phyloP scores from a whole-genome alignment of 2,888 invertebrate genomes.

The Druceiella hillmani region DNA sequence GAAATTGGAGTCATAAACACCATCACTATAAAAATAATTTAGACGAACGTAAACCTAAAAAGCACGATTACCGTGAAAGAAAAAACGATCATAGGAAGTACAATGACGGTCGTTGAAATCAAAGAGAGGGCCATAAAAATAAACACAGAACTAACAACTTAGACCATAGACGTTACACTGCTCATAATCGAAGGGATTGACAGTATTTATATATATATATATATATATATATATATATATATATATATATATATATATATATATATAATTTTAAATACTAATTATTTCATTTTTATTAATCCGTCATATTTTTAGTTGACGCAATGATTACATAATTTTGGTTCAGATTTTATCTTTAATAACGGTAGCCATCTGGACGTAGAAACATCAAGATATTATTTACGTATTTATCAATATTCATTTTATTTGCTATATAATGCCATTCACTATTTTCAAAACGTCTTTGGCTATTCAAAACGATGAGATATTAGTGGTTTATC shows the following conservation, averaged over 20 bases:
- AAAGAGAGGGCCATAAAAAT: neutral
- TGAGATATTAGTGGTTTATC: too few species aligned
- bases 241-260: too few species aligned
- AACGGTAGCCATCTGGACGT: too few species aligned
- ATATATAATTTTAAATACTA: neutral
- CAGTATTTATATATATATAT: too few species aligned
- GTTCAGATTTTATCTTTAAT: too few species aligned
- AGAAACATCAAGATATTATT: too few species aligned
- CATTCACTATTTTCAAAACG: too few species aligned
- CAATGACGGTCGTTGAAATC: neutral
- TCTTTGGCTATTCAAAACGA: too few species aligned
- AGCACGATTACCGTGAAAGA: neutral
- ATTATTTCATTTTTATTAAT: neutral
- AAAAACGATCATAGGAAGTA: slow-evolving; percentile 1
- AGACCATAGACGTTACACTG: neutral
- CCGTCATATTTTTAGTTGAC: neutral
- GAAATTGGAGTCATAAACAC: slow-evolving; percentile 46
- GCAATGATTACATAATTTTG: too few species aligned
- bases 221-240: too few species aligned
- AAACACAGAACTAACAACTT: neutral
- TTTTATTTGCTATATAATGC: too few species aligned
- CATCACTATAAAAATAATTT: slow-evolving; percentile 42
- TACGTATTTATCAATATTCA: too few species aligned
- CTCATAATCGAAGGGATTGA: neutral
- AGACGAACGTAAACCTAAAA: slow-evolving; percentile 23